Percentiles rank a stretch among this genome's conserved stretches.
These are phyloP conservation scores for Coracias cyanogaster DNA, from an alignment of 2,797 vertebrate species.

Conservation along the genomic window DNA sequence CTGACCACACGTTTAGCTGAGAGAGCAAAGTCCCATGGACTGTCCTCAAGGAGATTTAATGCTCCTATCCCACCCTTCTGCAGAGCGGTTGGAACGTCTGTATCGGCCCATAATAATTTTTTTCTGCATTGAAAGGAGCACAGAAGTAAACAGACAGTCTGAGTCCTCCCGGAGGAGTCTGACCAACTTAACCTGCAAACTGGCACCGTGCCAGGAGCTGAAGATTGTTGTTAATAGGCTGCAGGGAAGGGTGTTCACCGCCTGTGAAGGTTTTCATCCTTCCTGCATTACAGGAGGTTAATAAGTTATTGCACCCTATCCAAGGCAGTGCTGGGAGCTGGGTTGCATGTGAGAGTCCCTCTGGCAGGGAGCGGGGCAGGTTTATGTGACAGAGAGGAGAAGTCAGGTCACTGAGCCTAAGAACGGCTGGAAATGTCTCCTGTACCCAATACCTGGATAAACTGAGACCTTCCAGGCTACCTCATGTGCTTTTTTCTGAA, in stretches of 20 bases:
- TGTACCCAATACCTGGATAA: background rate
- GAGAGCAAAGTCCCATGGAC: background rate
- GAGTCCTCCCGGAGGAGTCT: background rate
- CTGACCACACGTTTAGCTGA: background rate
- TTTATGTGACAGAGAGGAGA: background rate
- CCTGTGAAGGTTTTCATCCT: conserved; percentile 19
- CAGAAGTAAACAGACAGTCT: conserved; percentile 15
- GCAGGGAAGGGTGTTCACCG: conserved; percentile 20
- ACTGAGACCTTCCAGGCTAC: background rate
- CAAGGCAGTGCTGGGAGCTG: background rate
- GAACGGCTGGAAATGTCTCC: background rate
- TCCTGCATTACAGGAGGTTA: background rate
- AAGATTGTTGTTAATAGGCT: background rate
- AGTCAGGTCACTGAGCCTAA: background rate
- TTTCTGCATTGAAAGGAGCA: background rate
- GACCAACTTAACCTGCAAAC: background rate
- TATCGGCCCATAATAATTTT: background rate
- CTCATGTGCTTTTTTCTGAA: background rate
- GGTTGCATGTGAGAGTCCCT: background rate
- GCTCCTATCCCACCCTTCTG: background rate
- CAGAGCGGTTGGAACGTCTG: fast-evolving
- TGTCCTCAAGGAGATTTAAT: background rate
- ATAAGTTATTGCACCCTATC: background rate
- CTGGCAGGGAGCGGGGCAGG: background rate
- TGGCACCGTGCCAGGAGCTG: background rate